Base-by-base conservation (phyloP, 2,113 vertebrate species). In the Callocephalon fimbriatum region DNA sequence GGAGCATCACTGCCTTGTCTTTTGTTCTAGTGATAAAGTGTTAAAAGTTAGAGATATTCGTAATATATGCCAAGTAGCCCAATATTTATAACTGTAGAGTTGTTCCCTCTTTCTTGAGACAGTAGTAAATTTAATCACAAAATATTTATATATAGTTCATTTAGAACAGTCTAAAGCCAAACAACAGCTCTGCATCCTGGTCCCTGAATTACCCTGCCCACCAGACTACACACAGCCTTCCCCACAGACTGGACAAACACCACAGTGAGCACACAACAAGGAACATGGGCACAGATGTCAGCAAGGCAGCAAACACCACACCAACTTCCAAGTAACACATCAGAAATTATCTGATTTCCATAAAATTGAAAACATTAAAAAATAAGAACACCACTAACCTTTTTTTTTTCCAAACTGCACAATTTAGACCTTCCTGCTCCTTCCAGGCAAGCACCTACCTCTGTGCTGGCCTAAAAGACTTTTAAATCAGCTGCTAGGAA, bases 391-490 rank as follows among this genome's bases (percentile, higher is more conserved):
- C 0, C 20, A 91, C 90, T 44, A 17, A 96, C 92, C 94, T 97
- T 10, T 5, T 15, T 7, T n/a, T n/a, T n/a, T n/a, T n/a, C n/a
- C 3, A 10, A 35, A 3, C 21, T 0, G 0, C 45, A 2, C 3
- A 3, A 1, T 0, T 1, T 0, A 1, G 7, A 5, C 10, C 5
- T 6, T 19, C 12, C 21, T 20, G 1, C 25, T 81, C 21, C 27
- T n/a, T 50, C 65, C 15, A 78, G 2, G 0, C 32, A 15, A 1
- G 0, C 29, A 77, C 1, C 2, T 4, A 2, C 0, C 3, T 7
- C 20, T 44, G 22, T 21, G 4, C 3, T 10, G 19, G 3, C 37
- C 51, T 38, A 12, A 53, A 73, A 58, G 2, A 2, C 8, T n/a
- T 72, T 45, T 50, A 15, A n/a, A n/a, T 5, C 80, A 89, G 63